These are phyloP conservation scores for Thermophis baileyi DNA, from an alignment of 2,113 vertebrate genomes.

Conservation along the genomic window DNA sequence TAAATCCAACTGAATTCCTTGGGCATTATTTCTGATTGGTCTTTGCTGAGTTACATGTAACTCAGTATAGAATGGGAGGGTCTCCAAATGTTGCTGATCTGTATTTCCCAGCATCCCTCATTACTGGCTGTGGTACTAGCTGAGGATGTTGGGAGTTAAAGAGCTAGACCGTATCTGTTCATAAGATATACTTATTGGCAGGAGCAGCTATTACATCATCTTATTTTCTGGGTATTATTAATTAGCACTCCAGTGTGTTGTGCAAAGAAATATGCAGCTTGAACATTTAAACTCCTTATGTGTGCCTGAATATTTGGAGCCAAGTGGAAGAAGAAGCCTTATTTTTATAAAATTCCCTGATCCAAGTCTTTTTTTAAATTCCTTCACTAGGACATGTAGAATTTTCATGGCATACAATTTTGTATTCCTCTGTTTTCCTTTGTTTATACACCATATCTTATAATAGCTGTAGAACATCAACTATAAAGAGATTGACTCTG, in stretches of 20 bases:
- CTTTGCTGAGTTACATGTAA: background rate
- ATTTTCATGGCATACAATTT: background rate
- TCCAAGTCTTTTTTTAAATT: background rate
- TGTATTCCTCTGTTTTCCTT: background rate
- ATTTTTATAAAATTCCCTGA: background rate
- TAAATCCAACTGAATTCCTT: background rate
- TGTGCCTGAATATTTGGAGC: background rate
- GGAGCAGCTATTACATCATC: background rate
- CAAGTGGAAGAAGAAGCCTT: slow-evolving; percentile 15
- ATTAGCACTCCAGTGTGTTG: background rate
- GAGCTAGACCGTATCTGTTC: background rate
- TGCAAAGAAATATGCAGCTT: background rate
- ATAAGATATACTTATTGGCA: background rate
- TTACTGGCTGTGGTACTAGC: background rate
- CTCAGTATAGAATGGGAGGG: background rate
- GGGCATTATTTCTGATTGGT: background rate
- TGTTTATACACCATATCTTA: slow-evolving; percentile 46
- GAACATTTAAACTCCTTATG: background rate
- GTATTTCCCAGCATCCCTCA: background rate
- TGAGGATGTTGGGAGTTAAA: background rate
- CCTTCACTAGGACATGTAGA: background rate
- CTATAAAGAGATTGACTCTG: slow-evolving; percentile 52
- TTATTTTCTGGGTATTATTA: background rate
- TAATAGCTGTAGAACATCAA: slow-evolving; percentile 15
- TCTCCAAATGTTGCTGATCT: background rate